phyloP scores from a whole-genome alignment of 2,797 vertebrate genomes.

The Crotalus adamanteus region DNA sequence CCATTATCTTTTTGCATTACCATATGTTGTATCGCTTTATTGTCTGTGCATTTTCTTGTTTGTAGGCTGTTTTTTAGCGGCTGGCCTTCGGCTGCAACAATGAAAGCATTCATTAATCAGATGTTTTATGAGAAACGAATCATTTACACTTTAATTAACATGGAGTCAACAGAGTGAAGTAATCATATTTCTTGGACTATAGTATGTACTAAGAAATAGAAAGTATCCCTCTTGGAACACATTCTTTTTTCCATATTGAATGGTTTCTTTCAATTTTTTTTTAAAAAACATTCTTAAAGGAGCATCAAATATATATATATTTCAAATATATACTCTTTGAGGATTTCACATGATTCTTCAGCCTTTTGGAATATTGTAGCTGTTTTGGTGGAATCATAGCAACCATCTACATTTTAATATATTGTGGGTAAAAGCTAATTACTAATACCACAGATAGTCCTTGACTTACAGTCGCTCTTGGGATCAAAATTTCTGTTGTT shows the following conservation, averaged over 20 bases:
- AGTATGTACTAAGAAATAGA: neutral
- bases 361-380: neutral
- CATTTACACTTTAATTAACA: neutral
- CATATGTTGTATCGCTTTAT: neutral
- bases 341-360: neutral
- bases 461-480: neutral
- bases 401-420: neutral
- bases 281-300: neutral
- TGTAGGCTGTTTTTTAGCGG: neutral
- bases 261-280: neutral
- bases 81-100: neutral
- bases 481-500: neutral
- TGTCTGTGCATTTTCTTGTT: neutral
- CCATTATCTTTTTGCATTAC: neutral
- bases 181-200: neutral
- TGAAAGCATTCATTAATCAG: neutral
- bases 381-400: neutral
- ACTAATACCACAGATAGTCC: neutral
- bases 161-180: neutral
- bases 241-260: neutral
- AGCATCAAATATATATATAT: neutral
- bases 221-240: neutral
- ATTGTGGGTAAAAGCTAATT: neutral
- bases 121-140: neutral
- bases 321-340: neutral